Base-by-base conservation (phyloP, 2,888 invertebrate species). In the Andrena bucephala region DNA sequence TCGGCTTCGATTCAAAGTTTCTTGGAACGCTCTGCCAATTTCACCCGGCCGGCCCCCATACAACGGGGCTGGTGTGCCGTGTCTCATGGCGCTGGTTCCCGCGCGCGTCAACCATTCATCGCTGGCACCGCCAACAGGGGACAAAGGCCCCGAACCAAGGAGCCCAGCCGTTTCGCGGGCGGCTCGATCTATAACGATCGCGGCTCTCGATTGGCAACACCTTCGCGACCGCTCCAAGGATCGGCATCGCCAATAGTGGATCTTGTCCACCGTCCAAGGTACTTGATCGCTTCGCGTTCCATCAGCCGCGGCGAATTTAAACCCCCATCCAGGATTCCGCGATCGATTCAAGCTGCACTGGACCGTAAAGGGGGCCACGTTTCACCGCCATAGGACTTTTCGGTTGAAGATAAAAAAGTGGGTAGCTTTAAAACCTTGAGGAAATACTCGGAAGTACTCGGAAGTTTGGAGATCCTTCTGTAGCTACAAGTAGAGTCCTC, bases 1-100 rank as follows among this genome's bases (percentile, higher is more conserved):
- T 92, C 92, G 92, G 92, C 91, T 92, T 92, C 91, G 92, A 92
- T 92, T 93, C 92, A 93, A 92, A 92, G 90, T 92, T 91, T 92
- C 91, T 89, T 85, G 89, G 91, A 89, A 89, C 90, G 90, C 88
- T 91, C 92, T 92, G 93, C 93, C 93, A 93, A 93, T 93, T 92
- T 91, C 90, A 89, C 87, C 87, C 86, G 90, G 85, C 83, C 88
- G 90, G 85, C 83, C 88, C 89, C 86, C 86, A 81, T 86, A 71
- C 72, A 71, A 72, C 63, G 54, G 74, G 48, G 59, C 68, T 31
- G 57, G 20, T 54, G 70, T 36, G 42, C 42, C 4, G 42, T 5
- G 42, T 5, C 42, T 74, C 80, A 69, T 77, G 71, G 80, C 83
- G 75, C 83, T 60, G 36, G 0, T 10, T 13, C 52, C 24, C 50